Percentiles rank a stretch among this genome's conserved stretches.
Conservation (phyloP, 1,140 invertebrate species). For the Cylas formicarius region DNA sequence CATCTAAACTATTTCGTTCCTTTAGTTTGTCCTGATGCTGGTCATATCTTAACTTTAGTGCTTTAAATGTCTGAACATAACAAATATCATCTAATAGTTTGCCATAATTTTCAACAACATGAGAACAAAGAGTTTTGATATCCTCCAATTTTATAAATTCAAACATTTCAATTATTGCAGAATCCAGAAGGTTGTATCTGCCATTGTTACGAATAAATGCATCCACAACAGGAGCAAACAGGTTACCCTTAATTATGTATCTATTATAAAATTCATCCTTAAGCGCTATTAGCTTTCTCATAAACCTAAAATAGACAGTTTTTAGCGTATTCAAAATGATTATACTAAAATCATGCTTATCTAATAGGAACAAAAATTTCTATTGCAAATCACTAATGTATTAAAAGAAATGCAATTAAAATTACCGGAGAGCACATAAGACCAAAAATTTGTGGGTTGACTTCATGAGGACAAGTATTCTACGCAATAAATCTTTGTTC, state of each 20-base stretch:
- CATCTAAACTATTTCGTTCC: conserved; percentile 66
- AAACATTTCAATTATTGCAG: conserved; percentile 98
- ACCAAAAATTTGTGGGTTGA: conserved; percentile 97
- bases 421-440: conserved; percentile 75
- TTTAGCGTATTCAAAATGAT: too few species aligned
- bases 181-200: conserved; percentile 95
- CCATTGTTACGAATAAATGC: conserved; percentile 94
- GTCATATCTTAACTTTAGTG: conserved; percentile 84
- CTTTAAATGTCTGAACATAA: conserved; percentile 96
- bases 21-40: conserved; percentile 89
- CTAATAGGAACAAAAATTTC: too few species aligned
- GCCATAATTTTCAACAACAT: conserved; percentile 92
- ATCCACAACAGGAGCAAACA: conserved; percentile 94
- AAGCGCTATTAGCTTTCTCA: conserved; percentile 93
- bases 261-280: conserved; percentile 98
- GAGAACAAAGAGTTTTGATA: conserved; percentile 88
- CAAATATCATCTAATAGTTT: conserved; percentile 88
- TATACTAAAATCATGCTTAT: too few species aligned
- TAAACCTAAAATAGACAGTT: conserved; percentile 68
- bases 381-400: too few species aligned
- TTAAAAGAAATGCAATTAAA: too few species aligned
- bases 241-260: conserved; percentile 91
- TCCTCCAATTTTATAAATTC: conserved; percentile 97
- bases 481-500: conserved; percentile 90
- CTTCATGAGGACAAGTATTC: conserved; percentile 94